Evolutionary conservation across 2,113 vertebrate genomes (phyloP).

Genomic region (Pristiophorus japonicus): DNA sequence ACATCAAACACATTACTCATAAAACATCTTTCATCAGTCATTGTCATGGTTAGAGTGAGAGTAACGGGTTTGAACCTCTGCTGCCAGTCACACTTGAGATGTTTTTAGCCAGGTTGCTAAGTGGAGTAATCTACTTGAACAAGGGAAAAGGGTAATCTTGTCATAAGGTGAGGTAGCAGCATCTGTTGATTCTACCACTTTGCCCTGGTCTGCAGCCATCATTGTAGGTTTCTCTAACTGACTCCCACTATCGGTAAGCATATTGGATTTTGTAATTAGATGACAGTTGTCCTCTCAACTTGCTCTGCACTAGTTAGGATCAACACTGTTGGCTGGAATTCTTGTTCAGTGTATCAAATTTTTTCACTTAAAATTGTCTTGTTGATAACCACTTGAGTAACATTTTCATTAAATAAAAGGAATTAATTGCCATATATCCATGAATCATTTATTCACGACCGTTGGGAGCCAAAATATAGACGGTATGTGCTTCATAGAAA

Average conservation of each 20-base stretch:
- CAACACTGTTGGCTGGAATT: neutral
- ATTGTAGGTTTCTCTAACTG: neutral
- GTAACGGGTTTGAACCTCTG: neutral
- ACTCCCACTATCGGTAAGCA: neutral
- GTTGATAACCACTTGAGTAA: neutral
- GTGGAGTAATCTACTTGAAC: neutral
- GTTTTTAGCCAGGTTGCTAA: neutral
- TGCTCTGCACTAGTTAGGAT: neutral
- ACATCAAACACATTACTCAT: neutral
- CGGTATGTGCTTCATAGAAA: neutral
- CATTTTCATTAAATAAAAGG: neutral
- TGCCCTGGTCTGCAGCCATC: neutral
- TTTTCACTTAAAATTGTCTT: neutral
- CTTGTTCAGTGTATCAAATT: neutral
- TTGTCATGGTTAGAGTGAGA: neutral
- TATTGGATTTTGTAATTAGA: slow-evolving; percentile 29
- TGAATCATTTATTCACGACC: neutral
- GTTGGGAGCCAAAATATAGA: neutral
- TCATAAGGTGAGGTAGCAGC: neutral
- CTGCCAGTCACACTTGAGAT: neutral
- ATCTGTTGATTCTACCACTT: neutral
- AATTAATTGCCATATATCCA: neutral
- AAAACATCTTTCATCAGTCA: neutral
- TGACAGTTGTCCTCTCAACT: neutral
- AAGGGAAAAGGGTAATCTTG: neutral